Percentiles rank a stretch among this genome's conserved stretches.
phyloP scores from a whole-genome alignment of 2,888 invertebrate species.

The Matsumyia berberina region DNA sequence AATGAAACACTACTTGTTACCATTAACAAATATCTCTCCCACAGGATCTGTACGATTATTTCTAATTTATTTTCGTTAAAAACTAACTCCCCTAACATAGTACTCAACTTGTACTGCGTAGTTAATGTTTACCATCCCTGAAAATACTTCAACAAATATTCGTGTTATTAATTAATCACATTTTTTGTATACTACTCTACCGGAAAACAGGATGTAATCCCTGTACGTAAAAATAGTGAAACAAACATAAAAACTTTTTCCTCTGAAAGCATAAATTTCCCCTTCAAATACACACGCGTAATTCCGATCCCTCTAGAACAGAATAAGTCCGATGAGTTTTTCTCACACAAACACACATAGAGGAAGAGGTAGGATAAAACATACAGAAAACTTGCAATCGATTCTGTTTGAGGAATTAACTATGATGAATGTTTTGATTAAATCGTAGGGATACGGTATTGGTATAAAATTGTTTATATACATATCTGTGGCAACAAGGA shows the following conservation, averaged over 20 bases:
- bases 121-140: background rate
- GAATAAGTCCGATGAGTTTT: conserved; percentile 19
- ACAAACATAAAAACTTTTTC: conserved; percentile 28
- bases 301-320: background rate
- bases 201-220: conserved; percentile 29
- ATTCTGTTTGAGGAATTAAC: too few relatives aligned
- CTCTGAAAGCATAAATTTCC: conserved; percentile 22
- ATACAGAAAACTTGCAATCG: too few relatives aligned
- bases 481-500: too few relatives aligned
- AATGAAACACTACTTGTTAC: too few relatives aligned
- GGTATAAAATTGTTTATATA: too few relatives aligned
- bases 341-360: conserved; percentile 17
- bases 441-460: too few relatives aligned
- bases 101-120: background rate
- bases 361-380: too few relatives aligned
- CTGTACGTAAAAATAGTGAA: conserved; percentile 21
- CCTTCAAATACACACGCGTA: background rate
- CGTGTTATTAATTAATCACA: conserved; percentile 61
- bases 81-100: background rate
- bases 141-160: conserved; percentile 47
- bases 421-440: too few relatives aligned
- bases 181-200: conserved; percentile 26
- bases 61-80: too few relatives aligned
- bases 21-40: too few relatives aligned
- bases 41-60: too few relatives aligned